phyloP scores from a whole-genome alignment of 2,113 vertebrate species.

The Menidia beryllina region DNA sequence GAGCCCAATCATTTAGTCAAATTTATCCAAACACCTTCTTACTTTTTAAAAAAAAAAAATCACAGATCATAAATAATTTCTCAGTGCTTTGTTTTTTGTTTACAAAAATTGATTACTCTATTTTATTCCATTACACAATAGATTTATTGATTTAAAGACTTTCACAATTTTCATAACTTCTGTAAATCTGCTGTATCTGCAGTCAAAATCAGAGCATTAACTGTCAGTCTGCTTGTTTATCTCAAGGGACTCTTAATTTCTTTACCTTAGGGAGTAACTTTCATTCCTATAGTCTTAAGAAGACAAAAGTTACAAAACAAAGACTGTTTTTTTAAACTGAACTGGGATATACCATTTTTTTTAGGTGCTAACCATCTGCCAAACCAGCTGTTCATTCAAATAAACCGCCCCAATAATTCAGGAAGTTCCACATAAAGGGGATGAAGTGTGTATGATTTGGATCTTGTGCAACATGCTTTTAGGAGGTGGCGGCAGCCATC shows the following conservation, averaged over 20 bases:
- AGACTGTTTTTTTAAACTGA: conserved; percentile 1
- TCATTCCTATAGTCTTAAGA: conserved; percentile 17
- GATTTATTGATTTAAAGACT: background rate
- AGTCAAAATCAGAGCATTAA: background rate
- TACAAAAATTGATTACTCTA: background rate
- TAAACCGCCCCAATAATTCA: conserved; percentile 54
- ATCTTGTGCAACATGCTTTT: conserved; percentile 63
- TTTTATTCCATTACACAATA: background rate
- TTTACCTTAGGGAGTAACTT: conserved; percentile 41
- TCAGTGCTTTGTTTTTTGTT: no score
- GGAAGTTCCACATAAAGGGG: conserved; percentile 49
- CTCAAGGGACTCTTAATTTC: conserved; percentile 35
- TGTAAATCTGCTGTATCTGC: no score
- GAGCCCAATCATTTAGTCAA: background rate
- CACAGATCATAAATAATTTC: no score
- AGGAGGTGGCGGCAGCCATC: conserved; percentile 61
- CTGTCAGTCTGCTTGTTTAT: background rate
- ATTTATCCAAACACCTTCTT: no score
- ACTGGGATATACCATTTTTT: conserved; percentile 25
- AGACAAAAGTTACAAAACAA: conserved; percentile 33
- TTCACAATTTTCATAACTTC: conserved; percentile 14
- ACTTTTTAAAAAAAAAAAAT: no score
- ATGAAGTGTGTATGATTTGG: conserved; percentile 55
- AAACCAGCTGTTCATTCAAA: conserved; percentile 39
- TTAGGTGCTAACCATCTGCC: conserved; percentile 12